Evolutionary conservation across 2,888 invertebrate species (phyloP).

Genomic region (Disparrhopalites patrizii): DNA sequence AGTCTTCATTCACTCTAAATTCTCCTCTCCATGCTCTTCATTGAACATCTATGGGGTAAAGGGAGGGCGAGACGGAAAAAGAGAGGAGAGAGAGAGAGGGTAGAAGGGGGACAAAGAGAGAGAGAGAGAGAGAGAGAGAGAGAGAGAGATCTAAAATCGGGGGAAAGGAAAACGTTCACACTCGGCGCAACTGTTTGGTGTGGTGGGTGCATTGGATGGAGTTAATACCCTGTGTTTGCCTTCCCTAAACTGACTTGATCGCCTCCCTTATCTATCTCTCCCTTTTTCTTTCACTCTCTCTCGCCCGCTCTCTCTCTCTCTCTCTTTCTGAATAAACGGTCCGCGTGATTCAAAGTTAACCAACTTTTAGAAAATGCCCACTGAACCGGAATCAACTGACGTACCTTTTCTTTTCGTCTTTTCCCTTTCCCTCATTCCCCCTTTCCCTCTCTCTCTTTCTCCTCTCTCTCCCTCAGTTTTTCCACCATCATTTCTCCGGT

Average conservation of each 20-base stretch:
- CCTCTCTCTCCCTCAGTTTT: no score
- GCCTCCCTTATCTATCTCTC: slow-evolving; percentile 8
- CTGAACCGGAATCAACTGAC: not conserved
- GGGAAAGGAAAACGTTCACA: not conserved
- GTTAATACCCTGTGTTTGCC: slow-evolving; percentile 4
- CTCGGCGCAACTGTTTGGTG: not conserved
- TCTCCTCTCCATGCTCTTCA: not conserved
- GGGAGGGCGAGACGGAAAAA: not conserved
- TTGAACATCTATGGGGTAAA: no score
- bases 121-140: not conserved
- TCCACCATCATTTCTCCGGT: no score
- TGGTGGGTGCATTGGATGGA: not conserved
- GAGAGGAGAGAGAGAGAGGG: not conserved
- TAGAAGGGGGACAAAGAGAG: not conserved
- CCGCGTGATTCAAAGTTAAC: slow-evolving; percentile 5
- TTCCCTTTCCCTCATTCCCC: not conserved
- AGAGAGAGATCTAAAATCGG: not conserved
- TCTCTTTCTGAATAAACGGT: slow-evolving; percentile 2
- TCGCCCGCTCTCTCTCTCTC: not conserved
- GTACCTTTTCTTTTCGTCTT: not conserved
- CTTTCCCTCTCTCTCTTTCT: slow-evolving; percentile 6
- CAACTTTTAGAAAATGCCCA: slow-evolving; percentile 1
- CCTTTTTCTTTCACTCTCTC: not conserved
- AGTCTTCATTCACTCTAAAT: not conserved
- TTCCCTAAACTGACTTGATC: slow-evolving; percentile 7